Evolutionary conservation across 2,113 vertebrate species (phyloP), one percentile per base, ranked within the genome.

Genomic region (Diphyllodes magnificus): DNA sequence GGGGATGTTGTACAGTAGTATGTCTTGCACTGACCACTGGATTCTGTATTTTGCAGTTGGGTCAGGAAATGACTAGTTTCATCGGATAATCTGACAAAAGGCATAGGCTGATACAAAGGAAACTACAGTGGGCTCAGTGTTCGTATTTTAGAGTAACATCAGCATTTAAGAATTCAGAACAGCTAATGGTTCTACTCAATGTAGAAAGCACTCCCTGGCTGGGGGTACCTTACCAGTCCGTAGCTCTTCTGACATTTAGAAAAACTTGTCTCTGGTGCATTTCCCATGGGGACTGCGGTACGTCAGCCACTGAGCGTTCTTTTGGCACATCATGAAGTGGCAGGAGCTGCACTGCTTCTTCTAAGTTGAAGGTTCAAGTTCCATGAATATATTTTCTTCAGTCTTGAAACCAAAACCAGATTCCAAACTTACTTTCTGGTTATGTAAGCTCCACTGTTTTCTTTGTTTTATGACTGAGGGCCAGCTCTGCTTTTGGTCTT

Each of bases 21-120:
- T 13, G 16, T 92, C 69, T 84, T 90, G 30, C 53, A 5, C 56
- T 91, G 79, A 85, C 83, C 79, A 30, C 90, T 83, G 73, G 31
- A 27, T 88, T 95, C 57, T 94, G 88, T 82, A 22, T 92, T 96
- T 88, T 90, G 80, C 85, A 88, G 51, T 9, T 95, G 82, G 54
- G 75, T 94, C 73, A 82, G 91, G 71, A 92, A 86, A 93, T 89
- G 14, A 77, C 51, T 56, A 11, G 49, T 71, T 82, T 89, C 73
- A 20, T 89, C 59, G 31, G 42, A 69, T 50, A 51, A 65, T 81
- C 75, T 56, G 70, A 33, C 80, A 96, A 50, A 17, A 6, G 35
- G 65, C 76, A 40, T 37, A 88, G 87, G 56, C 86, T 65, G 83
- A 78, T 92, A 76, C 18, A 83, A 90, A 72, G 44, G 76, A 39